Conservation (phyloP, 1,140 invertebrate species). For the Parapsyche elsis region DNA sequence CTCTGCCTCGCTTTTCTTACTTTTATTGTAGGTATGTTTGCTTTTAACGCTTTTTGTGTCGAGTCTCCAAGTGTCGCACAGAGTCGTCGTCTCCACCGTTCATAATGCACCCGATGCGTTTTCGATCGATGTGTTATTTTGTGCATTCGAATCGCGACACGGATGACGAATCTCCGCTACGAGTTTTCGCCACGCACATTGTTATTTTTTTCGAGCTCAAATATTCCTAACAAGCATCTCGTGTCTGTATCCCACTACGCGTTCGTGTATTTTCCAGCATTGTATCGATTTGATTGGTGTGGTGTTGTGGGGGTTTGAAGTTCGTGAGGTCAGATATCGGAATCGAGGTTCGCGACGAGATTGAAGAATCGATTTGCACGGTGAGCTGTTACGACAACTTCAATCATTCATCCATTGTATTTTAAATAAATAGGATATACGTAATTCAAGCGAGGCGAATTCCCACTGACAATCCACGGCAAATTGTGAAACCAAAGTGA, state of each 20-base stretch:
- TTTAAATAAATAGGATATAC: slow-evolving; percentile 43
- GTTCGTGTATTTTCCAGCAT: not conserved
- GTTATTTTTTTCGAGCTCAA: not conserved
- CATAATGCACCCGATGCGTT: slow-evolving; percentile 22
- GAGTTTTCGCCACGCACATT: not conserved
- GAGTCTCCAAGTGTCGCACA: slow-evolving; percentile 7
- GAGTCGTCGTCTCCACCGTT: not conserved
- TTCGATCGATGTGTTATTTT: slow-evolving; percentile 16
- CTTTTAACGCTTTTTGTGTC: slow-evolving; percentile 13
- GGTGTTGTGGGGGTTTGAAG: not conserved
- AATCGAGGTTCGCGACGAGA: slow-evolving; percentile 12
- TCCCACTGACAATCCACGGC: slow-evolving; percentile 3
- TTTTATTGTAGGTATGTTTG: slow-evolving; percentile 28
- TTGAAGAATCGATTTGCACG: slow-evolving; percentile 47
- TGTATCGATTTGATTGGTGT: not conserved
- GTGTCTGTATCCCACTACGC: too few species aligned
- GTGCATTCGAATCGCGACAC: not conserved
- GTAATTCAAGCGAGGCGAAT: slow-evolving; percentile 32
- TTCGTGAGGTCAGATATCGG: slow-evolving; percentile 22
- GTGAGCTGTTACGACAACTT: slow-evolving; percentile 31
- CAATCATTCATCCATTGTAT: slow-evolving; percentile 36
- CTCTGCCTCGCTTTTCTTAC: not conserved
- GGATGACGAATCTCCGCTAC: not conserved
- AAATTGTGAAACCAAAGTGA: slow-evolving; percentile 45
- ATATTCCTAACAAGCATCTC: too few species aligned